Conservation (phyloP, 2,113 vertebrate species). For the Neotragus pygmaeus region DNA sequence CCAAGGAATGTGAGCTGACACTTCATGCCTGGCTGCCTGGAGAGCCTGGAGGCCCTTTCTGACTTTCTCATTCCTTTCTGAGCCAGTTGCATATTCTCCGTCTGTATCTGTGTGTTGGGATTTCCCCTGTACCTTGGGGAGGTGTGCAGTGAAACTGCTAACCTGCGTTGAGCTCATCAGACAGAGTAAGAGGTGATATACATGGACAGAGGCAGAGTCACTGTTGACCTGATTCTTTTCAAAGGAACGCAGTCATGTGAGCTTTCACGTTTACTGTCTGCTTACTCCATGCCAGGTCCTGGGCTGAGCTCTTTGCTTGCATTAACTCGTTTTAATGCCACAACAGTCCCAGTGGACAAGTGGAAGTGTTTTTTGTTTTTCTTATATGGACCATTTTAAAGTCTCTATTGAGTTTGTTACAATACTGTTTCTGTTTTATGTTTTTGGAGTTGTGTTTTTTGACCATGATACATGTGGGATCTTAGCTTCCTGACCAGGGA, state of each 20-base stretch:
- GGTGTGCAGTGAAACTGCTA: neutral
- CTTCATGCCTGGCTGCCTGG: neutral
- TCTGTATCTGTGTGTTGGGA: neutral
- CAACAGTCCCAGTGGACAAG: fast-evolving
- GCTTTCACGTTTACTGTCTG: too few relatives aligned
- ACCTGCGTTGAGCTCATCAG: fast-evolving
- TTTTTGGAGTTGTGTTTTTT: neutral
- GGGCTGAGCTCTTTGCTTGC: neutral
- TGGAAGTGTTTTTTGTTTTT: neutral
- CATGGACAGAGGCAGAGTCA: fast-evolving
- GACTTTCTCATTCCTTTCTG: neutral
- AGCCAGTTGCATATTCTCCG: fast-evolving
- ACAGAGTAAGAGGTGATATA: neutral
- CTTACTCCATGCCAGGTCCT: neutral
- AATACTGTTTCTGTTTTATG: neutral
- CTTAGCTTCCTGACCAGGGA: neutral
- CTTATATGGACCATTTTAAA: neutral
- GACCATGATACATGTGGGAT: neutral
- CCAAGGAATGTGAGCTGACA: neutral
- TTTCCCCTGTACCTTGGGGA: too few relatives aligned
- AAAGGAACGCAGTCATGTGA: fast-evolving
- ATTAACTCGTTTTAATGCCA: fast-evolving
- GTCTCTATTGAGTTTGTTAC: neutral
- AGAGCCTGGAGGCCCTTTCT: neutral
- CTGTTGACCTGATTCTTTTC: too few relatives aligned